These are phyloP conservation scores for Cassiopea andromeda DNA, from an alignment of 30 jellyfish, hydroid and myxozoan species.

Conservation along the genomic window DNA sequence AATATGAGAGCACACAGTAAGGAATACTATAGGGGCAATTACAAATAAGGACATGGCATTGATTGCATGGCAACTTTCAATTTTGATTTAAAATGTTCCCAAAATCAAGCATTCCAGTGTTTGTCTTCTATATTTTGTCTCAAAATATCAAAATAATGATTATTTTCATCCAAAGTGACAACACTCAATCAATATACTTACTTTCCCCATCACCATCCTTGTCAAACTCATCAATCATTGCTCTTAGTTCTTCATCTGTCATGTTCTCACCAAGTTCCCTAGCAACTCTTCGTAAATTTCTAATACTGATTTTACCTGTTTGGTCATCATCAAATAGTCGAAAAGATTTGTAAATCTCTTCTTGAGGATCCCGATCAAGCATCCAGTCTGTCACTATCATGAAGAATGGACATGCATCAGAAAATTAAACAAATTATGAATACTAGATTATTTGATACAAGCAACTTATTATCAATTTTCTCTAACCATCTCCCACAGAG, in stretches of 20 bases:
- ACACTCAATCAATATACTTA: conserved; percentile 50
- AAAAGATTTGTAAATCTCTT: conserved; percentile 92
- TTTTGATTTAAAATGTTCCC: too few relatives aligned
- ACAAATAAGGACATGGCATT: too few relatives aligned
- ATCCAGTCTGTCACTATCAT: conserved; percentile 94
- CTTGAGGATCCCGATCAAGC: conserved; percentile 99
- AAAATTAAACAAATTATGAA: not conserved
- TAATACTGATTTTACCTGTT: conserved; percentile 93
- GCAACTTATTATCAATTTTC: too few relatives aligned
- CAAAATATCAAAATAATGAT: too few relatives aligned
- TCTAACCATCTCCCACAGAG: too few relatives aligned
- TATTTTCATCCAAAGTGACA: too few relatives aligned
- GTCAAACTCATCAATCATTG: conserved; percentile 98
- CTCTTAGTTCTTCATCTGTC: conserved; percentile 95
- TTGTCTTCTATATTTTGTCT: too few relatives aligned
- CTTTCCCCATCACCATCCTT: conserved; percentile 99
- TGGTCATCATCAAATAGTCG: conserved; percentile 95
- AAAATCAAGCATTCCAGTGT: too few relatives aligned
- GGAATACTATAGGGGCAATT: too few relatives aligned
- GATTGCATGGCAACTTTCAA: too few relatives aligned
- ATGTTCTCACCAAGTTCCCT: conserved; percentile 97
- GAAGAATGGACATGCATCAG: not conserved
- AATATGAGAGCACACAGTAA: too few relatives aligned
- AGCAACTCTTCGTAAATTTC: conserved; percentile 94
- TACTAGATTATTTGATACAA: not conserved